Base-by-base conservation (phyloP, 2,888 invertebrate genomes). In the Pseudanteris insignis region DNA sequence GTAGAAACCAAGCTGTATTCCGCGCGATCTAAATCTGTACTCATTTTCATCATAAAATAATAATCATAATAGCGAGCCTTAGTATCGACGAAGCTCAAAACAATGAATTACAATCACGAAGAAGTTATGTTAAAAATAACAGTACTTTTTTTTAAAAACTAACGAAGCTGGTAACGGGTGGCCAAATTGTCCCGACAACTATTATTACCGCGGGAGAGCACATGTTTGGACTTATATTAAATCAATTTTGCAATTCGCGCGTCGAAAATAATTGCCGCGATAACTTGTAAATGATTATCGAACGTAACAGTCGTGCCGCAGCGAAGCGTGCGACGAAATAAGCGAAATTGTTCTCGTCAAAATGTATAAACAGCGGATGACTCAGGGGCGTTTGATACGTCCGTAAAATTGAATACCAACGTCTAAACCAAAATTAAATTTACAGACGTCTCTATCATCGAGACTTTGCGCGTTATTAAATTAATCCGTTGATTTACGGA, bases 281-380 rank as follows among this genome's bases (percentile, higher is more conserved):
- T 47, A 34, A 25, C 24, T 6, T 6, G 15, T 24, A 12, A 10
- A 13, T 12, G 21, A 24, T 55, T n/a, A n/a, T 46, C 47, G 47
- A 55, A 55, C 43, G 36, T 28, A 43, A 33, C 37, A 50, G 30
- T 4, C 28, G 10, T 21, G 18, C 18, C 6, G 18, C 6, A 44
- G 40, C 30, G 41, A n/a, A n/a, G n/a, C 13, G 33, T 11, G 9
- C 14, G 7, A 8, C 12, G 10, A 21, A 48, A 57, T 32, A 41
- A 47, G 21, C 50, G 38, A 38, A 58, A 43, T 57, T 57, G 36
- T 43, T 25, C 43, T 57, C 48, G 43, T 48, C 43, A 43, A 48
- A 43, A 29, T 50, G 33, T 58, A 58, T 58, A 33, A 50, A 50
- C 43, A 58, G 58, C 36, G 1, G 11, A 24, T 58, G 58, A 50